Base-by-base conservation (phyloP, 2,113 vertebrate genomes). In the Crypturellus undulatus region DNA sequence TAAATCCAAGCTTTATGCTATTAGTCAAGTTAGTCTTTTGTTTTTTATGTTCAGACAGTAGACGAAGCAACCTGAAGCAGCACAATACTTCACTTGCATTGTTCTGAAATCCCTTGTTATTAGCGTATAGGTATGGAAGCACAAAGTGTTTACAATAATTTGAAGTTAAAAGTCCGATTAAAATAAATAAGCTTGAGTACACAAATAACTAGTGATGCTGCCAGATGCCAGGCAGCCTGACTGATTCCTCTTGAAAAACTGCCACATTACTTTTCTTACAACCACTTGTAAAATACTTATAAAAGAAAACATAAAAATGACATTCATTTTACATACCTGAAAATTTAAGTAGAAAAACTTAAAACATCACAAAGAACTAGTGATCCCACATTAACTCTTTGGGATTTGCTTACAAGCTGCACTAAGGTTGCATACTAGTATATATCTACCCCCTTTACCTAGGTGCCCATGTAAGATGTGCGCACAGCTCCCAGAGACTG, bases 391-490 rank as follows among this genome's bases (percentile, higher is more conserved):
- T 8, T 7, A 16, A 1, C 8, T 42, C 56, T 21, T 26, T 10
- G 58, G 18, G 59, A n/a, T 72, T 42, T 9, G 13, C 64, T 59
- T 5, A 5, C 16, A 32, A 38, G 49, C 47, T 77, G 10, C 11
- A 64, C 6, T 13, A 49, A 71, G 21, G 56, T 34, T 0, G 30
- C 34, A 7, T 4, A 3, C 43, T 45, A 51, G 20, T 15, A 45
- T 11, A 38, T 9, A 32, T 22, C 26, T 51, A 36, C 11, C 10
- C 25, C 32, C 36, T 58, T 47, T 63, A 17, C 17, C 4, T 18
- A 56, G 15, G 10, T 38, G n/a, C 9, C 13, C 15, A 34, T 24
- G 18, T 6, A 40, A 0, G 6, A 34, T 22, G 5, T 9, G 13
- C 1, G 3, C 3, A 40, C 5, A 60, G 14, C 12, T 47, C 20